phyloP scores from a whole-genome alignment of 2,888 invertebrate genomes.

The Metopia argyrocephala region DNA sequence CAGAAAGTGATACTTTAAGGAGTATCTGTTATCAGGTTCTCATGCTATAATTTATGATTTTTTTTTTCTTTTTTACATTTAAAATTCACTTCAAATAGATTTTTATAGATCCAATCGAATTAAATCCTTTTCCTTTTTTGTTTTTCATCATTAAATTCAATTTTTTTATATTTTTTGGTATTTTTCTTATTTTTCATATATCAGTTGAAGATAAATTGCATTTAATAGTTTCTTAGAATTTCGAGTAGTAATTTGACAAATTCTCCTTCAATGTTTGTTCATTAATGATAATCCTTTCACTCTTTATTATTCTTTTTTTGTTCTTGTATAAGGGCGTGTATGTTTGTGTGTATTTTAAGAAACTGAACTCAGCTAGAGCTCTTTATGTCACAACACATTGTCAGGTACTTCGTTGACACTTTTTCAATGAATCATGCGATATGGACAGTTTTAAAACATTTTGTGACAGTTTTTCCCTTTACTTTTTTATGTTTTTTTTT shows the following conservation, averaged over 20 bases:
- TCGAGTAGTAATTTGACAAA: conserved; percentile 53
- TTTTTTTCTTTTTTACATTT: background rate
- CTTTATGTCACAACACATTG: conserved; percentile 60
- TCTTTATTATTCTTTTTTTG: no score
- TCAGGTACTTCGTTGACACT: conserved; percentile 55
- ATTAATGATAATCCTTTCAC: conserved; percentile 52
- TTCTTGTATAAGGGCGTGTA: background rate
- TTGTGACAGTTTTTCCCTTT: conserved; percentile 59
- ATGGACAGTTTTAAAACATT: conserved; percentile 47
- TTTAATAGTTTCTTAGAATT: conserved; percentile 62
- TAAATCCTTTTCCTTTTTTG: conserved; percentile 14
- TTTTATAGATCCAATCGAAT: background rate
- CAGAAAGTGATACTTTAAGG: background rate
- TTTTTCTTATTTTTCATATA: background rate
- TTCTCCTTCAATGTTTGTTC: conserved; percentile 43
- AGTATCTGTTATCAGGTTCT: background rate
- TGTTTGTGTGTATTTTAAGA: background rate
- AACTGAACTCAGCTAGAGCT: background rate
- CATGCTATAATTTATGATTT: background rate
- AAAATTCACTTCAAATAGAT: background rate
- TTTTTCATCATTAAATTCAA: background rate
- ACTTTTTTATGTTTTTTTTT: background rate
- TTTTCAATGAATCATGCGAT: conserved; percentile 60
- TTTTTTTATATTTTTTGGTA: background rate
- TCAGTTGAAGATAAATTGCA: conserved; percentile 45